These are phyloP conservation scores for Sebastiscus albofasciatus DNA, from an alignment of 2,797 vertebrate species.

Conservation along the genomic window DNA sequence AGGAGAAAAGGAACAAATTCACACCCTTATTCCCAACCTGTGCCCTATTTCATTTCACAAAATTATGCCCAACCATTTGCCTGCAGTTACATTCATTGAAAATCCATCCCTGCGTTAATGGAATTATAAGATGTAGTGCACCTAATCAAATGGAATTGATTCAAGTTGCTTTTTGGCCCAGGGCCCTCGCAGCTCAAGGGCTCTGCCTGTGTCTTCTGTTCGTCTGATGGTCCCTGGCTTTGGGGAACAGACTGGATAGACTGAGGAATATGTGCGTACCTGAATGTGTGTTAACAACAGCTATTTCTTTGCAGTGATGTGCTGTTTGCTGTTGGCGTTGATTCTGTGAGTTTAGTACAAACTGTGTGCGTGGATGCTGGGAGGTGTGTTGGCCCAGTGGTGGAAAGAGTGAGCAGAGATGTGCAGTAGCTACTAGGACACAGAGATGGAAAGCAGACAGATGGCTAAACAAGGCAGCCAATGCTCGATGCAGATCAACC, in stretches of 20 bases:
- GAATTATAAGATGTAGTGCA: conserved; percentile 86
- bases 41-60: conserved; percentile 77
- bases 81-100: conserved; percentile 82
- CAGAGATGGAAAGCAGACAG: conserved; percentile 23
- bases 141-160: conserved; percentile 86
- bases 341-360: background rate
- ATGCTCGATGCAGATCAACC: conserved; percentile 12
- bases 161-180: conserved; percentile 77
- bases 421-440: background rate
- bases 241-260: conserved; percentile 31
- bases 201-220: conserved; percentile 57
- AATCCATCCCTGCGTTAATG: conserved; percentile 83
- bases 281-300: conserved; percentile 10
- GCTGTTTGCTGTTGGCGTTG: background rate
- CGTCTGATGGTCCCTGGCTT: conserved; percentile 59
- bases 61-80: conserved; percentile 78
- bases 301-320: conserved; percentile 6
- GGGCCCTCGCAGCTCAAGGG: conserved; percentile 66
- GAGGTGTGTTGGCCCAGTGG: background rate
- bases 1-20: conserved; percentile 50
- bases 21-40: conserved; percentile 66
- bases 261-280: background rate
- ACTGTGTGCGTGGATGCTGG: background rate
- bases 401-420: background rate
- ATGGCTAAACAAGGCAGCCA: conserved; percentile 24